Conservation (phyloP, 1,140 invertebrate genomes). For the Lamellibrachia luymesi region DNA sequence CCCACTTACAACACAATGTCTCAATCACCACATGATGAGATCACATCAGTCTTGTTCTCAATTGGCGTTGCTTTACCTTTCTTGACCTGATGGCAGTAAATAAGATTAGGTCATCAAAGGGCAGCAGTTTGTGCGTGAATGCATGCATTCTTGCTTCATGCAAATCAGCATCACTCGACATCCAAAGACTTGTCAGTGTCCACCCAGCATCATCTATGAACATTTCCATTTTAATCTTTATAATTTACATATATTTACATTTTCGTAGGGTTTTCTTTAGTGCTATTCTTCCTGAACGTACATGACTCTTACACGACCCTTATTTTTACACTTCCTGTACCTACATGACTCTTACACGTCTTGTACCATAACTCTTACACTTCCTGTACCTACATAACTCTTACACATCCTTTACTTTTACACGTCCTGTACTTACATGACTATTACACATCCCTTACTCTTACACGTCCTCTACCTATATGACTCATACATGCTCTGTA, state of each 20-base stretch:
- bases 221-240: not conserved
- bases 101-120: not conserved
- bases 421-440: no score
- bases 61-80: not conserved
- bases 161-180: not conserved
- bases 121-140: not conserved
- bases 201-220: not conserved
- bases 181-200: not conserved
- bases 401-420: no score
- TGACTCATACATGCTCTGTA: no score
- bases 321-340: no score
- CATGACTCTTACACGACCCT: no score
- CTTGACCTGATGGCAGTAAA: not conserved
- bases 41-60: not conserved
- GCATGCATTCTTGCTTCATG: not conserved
- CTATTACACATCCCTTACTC: no score
- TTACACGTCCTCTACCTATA: no score
- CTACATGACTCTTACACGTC: no score
- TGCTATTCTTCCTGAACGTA: no score
- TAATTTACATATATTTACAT: not conserved
- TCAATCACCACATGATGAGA: not conserved
- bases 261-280: no score
- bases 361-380: no score
- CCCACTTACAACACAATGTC: not conserved
- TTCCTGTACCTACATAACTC: no score